Evolutionary conservation across 2,113 vertebrate genomes (phyloP).

Genomic region (Candoia aspera): DNA sequence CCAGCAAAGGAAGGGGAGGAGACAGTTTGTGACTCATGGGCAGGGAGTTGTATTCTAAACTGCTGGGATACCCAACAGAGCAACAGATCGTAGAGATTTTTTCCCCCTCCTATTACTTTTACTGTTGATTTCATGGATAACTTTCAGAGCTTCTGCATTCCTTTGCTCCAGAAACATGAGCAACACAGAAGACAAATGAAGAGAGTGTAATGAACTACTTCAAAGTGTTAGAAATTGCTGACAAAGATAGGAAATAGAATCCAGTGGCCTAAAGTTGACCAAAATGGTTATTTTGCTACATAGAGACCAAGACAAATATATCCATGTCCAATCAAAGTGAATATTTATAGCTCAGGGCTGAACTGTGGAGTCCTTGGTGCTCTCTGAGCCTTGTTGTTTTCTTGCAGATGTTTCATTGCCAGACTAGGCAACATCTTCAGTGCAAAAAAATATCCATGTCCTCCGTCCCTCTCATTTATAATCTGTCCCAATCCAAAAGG

Average conservation of each 20-base stretch:
- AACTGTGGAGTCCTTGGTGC: too few relatives aligned
- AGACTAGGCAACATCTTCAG: too few relatives aligned
- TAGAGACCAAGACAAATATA: background rate
- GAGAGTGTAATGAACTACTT: background rate
- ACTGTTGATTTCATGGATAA: background rate
- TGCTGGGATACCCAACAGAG: background rate
- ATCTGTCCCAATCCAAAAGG: background rate
- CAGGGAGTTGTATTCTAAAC: background rate
- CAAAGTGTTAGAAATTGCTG: background rate
- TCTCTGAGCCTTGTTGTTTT: too few relatives aligned
- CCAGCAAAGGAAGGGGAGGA: background rate
- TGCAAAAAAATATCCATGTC: too few relatives aligned
- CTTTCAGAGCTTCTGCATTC: background rate
- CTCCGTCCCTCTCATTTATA: too few relatives aligned
- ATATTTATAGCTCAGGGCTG: too few relatives aligned
- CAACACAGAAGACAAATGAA: background rate
- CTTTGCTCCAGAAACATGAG: background rate
- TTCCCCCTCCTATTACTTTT: too few relatives aligned
- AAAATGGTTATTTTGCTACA: background rate
- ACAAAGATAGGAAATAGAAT: background rate
- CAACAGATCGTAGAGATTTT: background rate
- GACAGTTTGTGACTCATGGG: background rate
- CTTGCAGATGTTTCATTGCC: too few relatives aligned
- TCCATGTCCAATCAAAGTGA: too few relatives aligned
- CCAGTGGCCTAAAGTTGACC: background rate